Evolutionary conservation across 92 coral and sea anemone genomes (phyloP).

Genomic region (Parazoanthus swiftii): DNA sequence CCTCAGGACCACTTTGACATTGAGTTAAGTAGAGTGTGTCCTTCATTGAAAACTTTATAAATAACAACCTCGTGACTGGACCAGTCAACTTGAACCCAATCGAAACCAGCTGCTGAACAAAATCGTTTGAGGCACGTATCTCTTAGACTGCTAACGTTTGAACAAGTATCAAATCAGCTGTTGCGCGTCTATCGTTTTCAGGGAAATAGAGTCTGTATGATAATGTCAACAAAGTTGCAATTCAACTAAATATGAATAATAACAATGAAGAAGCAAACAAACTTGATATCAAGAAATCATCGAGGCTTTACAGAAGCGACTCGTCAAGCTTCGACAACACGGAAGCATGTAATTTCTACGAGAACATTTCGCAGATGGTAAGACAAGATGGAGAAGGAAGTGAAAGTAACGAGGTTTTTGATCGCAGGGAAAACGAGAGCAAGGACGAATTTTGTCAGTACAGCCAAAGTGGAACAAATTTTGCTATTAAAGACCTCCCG

Average conservation of each 20-base stretch:
- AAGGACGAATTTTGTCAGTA: not conserved
- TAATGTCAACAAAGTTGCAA: no score
- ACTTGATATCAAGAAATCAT: not conserved
- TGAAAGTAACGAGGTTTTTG: not conserved
- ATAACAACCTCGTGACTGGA: no score
- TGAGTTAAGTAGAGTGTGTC: no score
- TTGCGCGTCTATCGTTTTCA: no score
- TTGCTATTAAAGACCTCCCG: not conserved
- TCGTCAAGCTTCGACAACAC: not conserved
- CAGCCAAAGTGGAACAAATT: not conserved
- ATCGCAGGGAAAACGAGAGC: not conserved
- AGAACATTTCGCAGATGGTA: not conserved
- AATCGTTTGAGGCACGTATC: no score
- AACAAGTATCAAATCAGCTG: no score
- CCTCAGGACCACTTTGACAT: no score
- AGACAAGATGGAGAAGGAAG: not conserved
- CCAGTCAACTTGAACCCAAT: no score
- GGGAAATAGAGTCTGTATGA: no score
- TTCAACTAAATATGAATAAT: not conserved
- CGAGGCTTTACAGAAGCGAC: not conserved
- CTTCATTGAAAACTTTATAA: no score
- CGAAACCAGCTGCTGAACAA: no score
- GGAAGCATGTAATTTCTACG: not conserved
- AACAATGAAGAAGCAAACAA: not conserved
- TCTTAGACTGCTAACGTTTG: no score